Conservation (phyloP, 2,888 invertebrate species). For the Ferdinandea cuprea region DNA sequence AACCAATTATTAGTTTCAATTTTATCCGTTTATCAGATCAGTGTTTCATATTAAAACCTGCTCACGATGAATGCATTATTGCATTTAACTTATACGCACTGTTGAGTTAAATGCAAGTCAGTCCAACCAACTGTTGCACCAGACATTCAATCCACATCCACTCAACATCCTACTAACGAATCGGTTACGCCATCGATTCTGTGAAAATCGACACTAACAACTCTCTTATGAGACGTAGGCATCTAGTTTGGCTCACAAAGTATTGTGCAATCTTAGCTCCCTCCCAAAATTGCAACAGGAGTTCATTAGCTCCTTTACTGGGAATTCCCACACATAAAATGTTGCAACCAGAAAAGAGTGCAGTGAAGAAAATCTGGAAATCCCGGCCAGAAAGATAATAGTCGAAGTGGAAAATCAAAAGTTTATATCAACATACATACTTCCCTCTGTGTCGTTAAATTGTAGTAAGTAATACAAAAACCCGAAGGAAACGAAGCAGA, state of each 20-base stretch:
- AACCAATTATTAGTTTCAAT: no score
- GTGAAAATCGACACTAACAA: conserved; percentile 53
- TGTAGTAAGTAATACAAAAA: not conserved
- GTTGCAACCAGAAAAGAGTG: conserved; percentile 21
- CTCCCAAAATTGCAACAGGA: conserved; percentile 20
- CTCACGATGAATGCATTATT: conserved; percentile 16
- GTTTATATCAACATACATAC: not conserved
- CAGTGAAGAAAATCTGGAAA: conserved; percentile 61
- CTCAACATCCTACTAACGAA: conserved; percentile 53
- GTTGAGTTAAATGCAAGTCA: conserved; percentile 19
- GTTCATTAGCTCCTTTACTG: conserved; percentile 30
- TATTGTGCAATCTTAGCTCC: conserved; percentile 21
- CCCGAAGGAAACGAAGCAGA: conserved; percentile 14
- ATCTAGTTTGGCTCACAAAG: not conserved
- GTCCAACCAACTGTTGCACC: conserved; percentile 18
- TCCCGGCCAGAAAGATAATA: conserved; percentile 32
- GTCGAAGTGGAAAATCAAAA: conserved; percentile 17
- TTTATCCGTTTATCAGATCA: not conserved
- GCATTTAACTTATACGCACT: not conserved
- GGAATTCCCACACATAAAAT: conserved; percentile 25
- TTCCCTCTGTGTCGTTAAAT: not conserved
- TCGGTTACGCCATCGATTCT: conserved; percentile 43
- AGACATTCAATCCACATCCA: no score
- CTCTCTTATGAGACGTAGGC: not conserved
- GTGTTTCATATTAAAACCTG: not conserved